These are phyloP conservation scores for Caloenas nicobarica DNA, from an alignment of 2,113 vertebrate species.

Conservation along the genomic window DNA sequence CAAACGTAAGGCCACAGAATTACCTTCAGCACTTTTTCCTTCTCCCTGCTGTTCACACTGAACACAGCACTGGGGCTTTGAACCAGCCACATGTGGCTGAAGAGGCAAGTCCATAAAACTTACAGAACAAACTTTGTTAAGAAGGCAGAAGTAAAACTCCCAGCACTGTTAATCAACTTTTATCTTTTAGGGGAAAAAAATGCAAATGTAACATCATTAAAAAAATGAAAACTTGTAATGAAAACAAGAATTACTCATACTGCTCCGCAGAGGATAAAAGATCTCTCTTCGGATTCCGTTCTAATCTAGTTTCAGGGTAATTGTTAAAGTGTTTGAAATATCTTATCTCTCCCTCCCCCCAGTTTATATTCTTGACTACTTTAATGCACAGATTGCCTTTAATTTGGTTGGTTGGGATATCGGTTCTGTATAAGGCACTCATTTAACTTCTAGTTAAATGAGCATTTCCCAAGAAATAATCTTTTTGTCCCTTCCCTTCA, in stretches of 20 bases:
- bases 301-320: constrained; percentile 54
- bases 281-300: constrained; percentile 44
- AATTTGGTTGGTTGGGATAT: not conserved
- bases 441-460: not conserved
- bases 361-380: constrained; percentile 32
- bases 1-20: not conserved
- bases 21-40: not conserved
- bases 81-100: not conserved
- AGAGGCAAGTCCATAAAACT: not conserved
- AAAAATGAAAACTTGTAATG: constrained; percentile 56
- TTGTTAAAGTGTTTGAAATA: constrained; percentile 44
- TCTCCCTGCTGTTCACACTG: not conserved
- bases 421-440: not conserved
- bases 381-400: constrained; percentile 16
- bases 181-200: constrained; percentile 14
- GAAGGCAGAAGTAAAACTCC: not conserved
- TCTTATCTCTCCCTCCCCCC: constrained; percentile 26
- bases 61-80: not conserved
- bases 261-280: constrained; percentile 40
- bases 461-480: not conserved
- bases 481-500: not conserved
- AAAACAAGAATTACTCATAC: constrained; percentile 56
- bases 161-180: constrained; percentile 19
- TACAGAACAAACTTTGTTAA: not conserved
- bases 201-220: constrained; percentile 29